A percentile compares a stretch with the other conserved stretches of the same genome.
Evolutionary conservation across 2,113 vertebrate genomes (phyloP).

Genomic region (Myrmophylax atrothorax): DNA sequence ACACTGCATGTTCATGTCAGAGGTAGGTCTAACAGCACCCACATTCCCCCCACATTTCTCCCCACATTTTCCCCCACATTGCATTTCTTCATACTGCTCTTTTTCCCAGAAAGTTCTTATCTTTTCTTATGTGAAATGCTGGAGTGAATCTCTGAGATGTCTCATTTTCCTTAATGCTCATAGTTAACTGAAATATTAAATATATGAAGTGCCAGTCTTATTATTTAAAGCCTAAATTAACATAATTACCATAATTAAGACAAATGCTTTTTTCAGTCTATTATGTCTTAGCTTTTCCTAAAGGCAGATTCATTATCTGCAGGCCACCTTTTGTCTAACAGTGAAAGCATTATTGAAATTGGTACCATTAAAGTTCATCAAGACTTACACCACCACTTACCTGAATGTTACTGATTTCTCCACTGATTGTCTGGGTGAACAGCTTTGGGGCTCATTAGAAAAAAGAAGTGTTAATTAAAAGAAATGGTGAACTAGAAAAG

Average conservation of each 20-base stretch:
- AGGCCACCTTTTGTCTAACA: slow-evolving; percentile 1
- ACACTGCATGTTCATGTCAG: neutral
- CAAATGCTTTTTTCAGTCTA: neutral
- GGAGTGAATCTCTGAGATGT: neutral
- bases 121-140: neutral
- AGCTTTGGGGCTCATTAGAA: neutral
- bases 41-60: too few species aligned
- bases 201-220: neutral
- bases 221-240: slow-evolving; percentile 21
- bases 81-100: neutral
- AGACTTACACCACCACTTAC: neutral
- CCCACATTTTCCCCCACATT: neutral
- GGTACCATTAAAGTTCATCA: slow-evolving; percentile 11
- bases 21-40: neutral
- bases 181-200: neutral
- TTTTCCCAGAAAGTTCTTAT: neutral
- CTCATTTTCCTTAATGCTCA: neutral
- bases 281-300: slow-evolving; percentile 9
- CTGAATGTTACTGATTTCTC: neutral
- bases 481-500: neutral
- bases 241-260: slow-evolving; percentile 26
- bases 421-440: neutral
- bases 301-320: slow-evolving; percentile 6
- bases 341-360: slow-evolving; percentile 43
- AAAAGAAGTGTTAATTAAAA: neutral